phyloP scores from a whole-genome alignment of 2,113 vertebrate species.

The Eulacestoma nigropectus region DNA sequence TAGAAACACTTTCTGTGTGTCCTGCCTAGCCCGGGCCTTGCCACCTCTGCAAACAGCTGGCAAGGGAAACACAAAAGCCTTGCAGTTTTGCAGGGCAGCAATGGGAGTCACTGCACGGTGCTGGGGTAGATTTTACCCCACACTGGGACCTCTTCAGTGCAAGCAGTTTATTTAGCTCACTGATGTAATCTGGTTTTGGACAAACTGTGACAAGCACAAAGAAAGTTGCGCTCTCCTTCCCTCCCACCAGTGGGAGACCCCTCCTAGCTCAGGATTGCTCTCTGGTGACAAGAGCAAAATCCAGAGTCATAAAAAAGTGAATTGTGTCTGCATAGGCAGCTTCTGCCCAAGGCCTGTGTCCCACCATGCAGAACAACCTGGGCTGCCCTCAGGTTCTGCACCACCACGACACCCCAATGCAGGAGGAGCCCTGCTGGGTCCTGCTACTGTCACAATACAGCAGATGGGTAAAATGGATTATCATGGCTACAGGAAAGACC shows the following conservation, averaged over 20 bases:
- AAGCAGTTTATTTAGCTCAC: not conserved
- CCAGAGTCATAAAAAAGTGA: not conserved
- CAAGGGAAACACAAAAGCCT: not conserved
- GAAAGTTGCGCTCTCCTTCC: not conserved
- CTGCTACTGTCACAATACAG: not conserved
- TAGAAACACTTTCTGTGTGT: not conserved
- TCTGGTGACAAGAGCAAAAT: not conserved
- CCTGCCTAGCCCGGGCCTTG: not conserved
- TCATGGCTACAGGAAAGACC: not conserved
- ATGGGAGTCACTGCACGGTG: fast-evolving
- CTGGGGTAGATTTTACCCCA: not conserved
- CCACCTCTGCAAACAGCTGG: not conserved
- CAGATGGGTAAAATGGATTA: not conserved
- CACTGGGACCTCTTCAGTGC: not conserved
- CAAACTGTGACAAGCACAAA: not conserved
- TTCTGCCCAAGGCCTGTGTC: not conserved
- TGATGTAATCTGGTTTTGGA: not conserved
- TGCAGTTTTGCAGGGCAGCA: not conserved
- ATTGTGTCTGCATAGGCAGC: not conserved
- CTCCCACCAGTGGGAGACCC: not conserved
- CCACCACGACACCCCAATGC: fast-evolving
- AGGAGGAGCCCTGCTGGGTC: not conserved
- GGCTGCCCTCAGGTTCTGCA: not conserved
- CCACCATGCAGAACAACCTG: not conserved
- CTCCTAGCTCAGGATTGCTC: not conserved